Evolutionary conservation across 2,113 vertebrate genomes (phyloP).

Genomic region (Eulemur macaco): DNA sequence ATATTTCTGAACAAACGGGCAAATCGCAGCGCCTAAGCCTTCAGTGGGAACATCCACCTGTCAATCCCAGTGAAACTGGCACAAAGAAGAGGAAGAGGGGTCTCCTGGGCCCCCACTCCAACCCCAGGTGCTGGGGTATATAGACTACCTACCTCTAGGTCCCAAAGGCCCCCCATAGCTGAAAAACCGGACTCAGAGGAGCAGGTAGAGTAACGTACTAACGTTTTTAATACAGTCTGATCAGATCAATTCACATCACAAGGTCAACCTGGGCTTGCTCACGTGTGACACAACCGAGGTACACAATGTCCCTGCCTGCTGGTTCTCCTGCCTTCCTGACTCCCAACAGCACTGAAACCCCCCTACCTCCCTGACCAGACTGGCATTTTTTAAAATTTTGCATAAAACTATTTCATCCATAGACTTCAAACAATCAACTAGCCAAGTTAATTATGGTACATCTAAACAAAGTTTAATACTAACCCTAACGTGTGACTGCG

Average conservation of each 20-base stretch:
- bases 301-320: conserved; percentile 68
- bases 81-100: neutral
- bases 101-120: neutral
- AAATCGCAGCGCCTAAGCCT: neutral
- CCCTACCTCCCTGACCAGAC: conserved; percentile 82
- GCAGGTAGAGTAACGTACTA: conserved; percentile 84
- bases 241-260: conserved; percentile 83
- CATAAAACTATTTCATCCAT: conserved; percentile 89
- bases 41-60: neutral
- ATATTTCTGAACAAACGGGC: neutral
- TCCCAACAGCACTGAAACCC: conserved; percentile 74
- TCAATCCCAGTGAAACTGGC: neutral
- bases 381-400: conserved; percentile 73
- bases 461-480: conserved; percentile 87
- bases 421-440: conserved; percentile 88
- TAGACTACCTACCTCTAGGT: neutral
- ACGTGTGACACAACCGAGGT: conserved; percentile 78
- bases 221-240: conserved; percentile 88
- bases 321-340: conserved; percentile 66
- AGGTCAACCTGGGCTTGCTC: conserved; percentile 81
- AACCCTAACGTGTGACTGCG: conserved; percentile 89
- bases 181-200: conserved; percentile 84
- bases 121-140: neutral
- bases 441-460: conserved; percentile 88
- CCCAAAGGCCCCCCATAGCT: neutral